Evolutionary conservation across 1,140 invertebrate species (phyloP).

Genomic region (Idris sp.): DNA sequence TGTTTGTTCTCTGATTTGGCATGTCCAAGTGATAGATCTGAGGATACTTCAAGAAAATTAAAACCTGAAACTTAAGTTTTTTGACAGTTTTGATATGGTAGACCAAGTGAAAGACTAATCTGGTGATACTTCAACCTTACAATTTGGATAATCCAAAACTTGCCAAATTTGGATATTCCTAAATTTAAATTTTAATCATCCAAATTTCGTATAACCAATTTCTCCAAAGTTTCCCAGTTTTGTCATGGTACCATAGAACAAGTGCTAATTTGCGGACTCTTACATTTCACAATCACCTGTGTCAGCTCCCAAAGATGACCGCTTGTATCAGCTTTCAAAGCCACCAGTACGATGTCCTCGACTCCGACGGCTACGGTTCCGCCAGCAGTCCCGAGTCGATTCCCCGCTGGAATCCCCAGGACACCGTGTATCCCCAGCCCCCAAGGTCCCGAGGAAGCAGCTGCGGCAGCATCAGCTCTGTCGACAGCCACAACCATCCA

Average conservation of each 20-base stretch:
- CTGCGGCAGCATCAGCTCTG: conserved; percentile 71
- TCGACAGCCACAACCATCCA: conserved; percentile 71
- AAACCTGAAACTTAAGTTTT: too few species aligned
- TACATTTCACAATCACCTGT: too few species aligned
- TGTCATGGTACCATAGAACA: neutral
- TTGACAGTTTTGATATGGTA: too few species aligned
- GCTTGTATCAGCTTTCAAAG: conserved; percentile 69
- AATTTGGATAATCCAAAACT: too few species aligned
- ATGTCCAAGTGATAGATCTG: conserved; percentile 36
- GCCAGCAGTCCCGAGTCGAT: conserved; percentile 75
- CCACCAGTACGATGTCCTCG: conserved; percentile 73
- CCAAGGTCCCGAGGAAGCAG: conserved; percentile 72
- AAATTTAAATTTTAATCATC: too few species aligned
- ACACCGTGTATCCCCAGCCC: conserved; percentile 69
- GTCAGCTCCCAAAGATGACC: conserved; percentile 61
- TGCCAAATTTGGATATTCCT: too few species aligned
- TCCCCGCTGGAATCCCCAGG: conserved; percentile 65
- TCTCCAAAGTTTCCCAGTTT: too few species aligned
- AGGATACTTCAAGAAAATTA: too few species aligned
- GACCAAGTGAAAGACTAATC: too few species aligned
- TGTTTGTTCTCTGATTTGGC: conserved; percentile 24
- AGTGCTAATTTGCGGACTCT: neutral
- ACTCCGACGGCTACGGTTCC: conserved; percentile 74
- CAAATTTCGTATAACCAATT: too few species aligned
- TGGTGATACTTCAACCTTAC: too few species aligned